Conservation (phyloP, 1,140 invertebrate genomes). For the Lamellibrachia luymesi region DNA sequence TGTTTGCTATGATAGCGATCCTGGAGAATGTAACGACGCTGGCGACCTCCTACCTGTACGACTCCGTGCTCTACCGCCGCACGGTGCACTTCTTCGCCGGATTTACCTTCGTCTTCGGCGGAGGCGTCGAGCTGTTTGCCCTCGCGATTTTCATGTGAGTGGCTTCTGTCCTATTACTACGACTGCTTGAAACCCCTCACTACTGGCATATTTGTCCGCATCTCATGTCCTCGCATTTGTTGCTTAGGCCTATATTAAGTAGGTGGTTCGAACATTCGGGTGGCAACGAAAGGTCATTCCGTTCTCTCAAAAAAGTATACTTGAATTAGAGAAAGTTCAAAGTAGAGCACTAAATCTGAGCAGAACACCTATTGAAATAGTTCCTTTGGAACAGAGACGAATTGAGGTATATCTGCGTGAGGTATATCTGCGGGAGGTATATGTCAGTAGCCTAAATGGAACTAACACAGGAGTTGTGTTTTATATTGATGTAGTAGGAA, state of each 20-base stretch:
- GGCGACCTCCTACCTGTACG: neutral
- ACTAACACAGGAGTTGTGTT: too few species aligned
- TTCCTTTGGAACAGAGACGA: too few species aligned
- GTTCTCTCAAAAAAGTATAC: neutral
- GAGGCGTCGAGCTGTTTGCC: neutral
- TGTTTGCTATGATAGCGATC: neutral
- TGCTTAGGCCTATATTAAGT: neutral
- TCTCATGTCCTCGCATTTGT: neutral
- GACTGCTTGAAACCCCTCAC: neutral
- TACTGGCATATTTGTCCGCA: neutral
- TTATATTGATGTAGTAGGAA: too few species aligned
- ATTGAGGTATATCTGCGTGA: too few species aligned
- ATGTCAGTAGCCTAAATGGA: too few species aligned
- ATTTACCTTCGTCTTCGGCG: constrained; percentile 3
- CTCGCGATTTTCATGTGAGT: constrained; percentile 3
- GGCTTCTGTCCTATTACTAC: neutral
- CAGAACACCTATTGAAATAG: too few species aligned
- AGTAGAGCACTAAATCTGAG: neutral
- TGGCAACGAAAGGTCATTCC: neutral
- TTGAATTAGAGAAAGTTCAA: neutral
- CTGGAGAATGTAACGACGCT: neutral
- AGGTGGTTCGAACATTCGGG: neutral
- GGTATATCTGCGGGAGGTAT: too few species aligned
- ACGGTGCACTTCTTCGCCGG: constrained; percentile 9
- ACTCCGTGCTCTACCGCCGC: neutral